phyloP scores from a whole-genome alignment of 2,113 vertebrate genomes.

The Natator depressus region DNA sequence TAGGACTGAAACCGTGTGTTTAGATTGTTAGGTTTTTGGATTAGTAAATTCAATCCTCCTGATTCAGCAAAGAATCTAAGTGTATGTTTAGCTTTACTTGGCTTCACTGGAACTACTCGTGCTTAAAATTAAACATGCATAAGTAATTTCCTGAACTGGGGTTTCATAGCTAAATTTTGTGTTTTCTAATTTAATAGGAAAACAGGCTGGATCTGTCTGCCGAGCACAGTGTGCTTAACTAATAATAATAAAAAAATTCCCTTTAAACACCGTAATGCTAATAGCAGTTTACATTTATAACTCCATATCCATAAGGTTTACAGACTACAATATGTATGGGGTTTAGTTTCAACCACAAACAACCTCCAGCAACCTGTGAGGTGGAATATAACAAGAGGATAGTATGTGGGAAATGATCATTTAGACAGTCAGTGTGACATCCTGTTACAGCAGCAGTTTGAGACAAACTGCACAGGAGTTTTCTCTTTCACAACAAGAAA shows the following conservation, averaged over 20 bases:
- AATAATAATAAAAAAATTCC: not conserved
- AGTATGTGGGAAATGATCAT: not conserved
- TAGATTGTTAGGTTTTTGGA: not conserved
- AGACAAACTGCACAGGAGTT: not conserved
- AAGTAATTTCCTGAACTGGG: conserved; percentile 21
- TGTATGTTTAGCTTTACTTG: not conserved
- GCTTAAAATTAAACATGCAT: conserved; percentile 22
- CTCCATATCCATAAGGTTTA: not conserved
- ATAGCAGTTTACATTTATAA: not conserved
- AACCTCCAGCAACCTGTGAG: not conserved
- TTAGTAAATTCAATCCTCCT: not conserved
- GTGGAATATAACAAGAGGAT: not conserved
- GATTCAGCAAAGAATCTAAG: not conserved
- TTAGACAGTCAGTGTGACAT: not conserved
- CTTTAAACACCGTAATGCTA: not conserved
- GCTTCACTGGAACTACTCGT: not conserved
- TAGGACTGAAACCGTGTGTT: not conserved
- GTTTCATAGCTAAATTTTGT: not conserved
- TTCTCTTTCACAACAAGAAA: not conserved
- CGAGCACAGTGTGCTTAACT: not conserved
- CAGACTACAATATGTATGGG: not conserved
- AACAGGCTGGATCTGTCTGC: no score
- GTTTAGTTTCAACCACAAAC: not conserved
- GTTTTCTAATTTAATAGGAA: not conserved
- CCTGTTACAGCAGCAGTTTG: not conserved